Evolutionary conservation across 2,888 invertebrate genomes (phyloP), one percentile per base, ranked within the genome.

Genomic region (Merodon equestris): DNA sequence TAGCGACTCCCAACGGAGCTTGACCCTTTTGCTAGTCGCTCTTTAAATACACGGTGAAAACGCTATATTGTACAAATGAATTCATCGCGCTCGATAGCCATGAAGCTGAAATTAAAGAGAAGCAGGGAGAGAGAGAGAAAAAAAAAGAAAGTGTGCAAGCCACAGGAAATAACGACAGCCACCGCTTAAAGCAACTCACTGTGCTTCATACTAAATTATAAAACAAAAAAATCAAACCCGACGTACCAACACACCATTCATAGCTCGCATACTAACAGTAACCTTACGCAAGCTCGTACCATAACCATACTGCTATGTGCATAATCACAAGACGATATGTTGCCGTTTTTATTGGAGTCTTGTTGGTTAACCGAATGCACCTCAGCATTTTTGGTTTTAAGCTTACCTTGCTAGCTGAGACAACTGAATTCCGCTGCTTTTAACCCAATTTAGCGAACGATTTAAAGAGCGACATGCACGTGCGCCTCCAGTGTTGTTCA

Each of bases 401-500:
- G 27, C 2, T 2, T 27, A 27, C 27, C 27, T 72, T 27, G 27
- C 27, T 27, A n/a, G n/a, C n/a, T 27, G 63, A 63, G 48, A 50
- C 58, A 60, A 74, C 44, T 64, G 27, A 64, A 81, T 81, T 81
- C 81, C 81, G 15, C 66, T 27, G 75, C 66, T 75, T 60, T 75
- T 81, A 81, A 81, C 81, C 81, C 75, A 81, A 75, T 75, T 75
- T 75, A 81, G 70, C 27, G 27, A 27, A 2, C 71, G 70, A 81
- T 81, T 81, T 53, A 64, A 44, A 64, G 3, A 27, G 27, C 27
- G 27, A 60, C 68, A 36, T 57, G 54, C 34, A 27, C 54, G 27
- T 7, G 67, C 54, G 38, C 73, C 66, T 54, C 60, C 63, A 73
- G 64, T 73, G 64, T 68, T n/a, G n/a, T n/a, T n/a, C n/a, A n/a